A percentile compares a stretch with the other conserved stretches of the same genome.
phyloP scores from a whole-genome alignment of 2,888 invertebrate genomes.

The Unio pictorum region DNA sequence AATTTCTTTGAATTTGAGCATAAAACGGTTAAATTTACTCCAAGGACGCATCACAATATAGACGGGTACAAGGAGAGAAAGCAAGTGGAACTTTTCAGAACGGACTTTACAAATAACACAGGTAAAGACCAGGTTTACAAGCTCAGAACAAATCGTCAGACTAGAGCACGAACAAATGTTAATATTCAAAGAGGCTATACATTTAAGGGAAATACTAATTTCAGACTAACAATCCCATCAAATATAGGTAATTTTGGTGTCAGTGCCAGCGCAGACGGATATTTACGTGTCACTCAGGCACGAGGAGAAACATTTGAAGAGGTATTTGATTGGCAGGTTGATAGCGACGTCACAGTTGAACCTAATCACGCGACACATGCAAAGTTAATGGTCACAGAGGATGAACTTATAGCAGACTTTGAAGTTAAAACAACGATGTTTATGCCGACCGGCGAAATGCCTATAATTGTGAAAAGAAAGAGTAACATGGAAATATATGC shows the following conservation, averaged over 20 bases:
- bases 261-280: constrained; percentile 50
- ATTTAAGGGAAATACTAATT: constrained; percentile 46
- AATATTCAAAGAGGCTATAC: constrained; percentile 50
- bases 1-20: constrained; percentile 56
- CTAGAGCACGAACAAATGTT: constrained; percentile 49
- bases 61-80: constrained; percentile 45
- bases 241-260: constrained; percentile 52
- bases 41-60: constrained; percentile 32
- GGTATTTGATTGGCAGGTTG: constrained; percentile 52
- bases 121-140: constrained; percentile 55
- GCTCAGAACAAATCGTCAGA: constrained; percentile 51
- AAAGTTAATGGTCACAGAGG: constrained; percentile 45
- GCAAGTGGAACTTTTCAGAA: constrained; percentile 51
- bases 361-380: constrained; percentile 51
- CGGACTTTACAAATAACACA: constrained; percentile 53
- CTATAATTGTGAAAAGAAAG: constrained; percentile 45
- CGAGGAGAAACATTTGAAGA: constrained; percentile 51
- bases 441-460: constrained; percentile 55
- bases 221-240: constrained; percentile 48
- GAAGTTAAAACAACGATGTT: constrained; percentile 49
- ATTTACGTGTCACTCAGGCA: constrained; percentile 42
- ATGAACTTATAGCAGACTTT: constrained; percentile 53
- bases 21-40: constrained; percentile 42
- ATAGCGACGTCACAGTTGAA: constrained; percentile 56
- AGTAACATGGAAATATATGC: constrained; percentile 49